phyloP scores from a whole-genome alignment of 2,797 vertebrate species.

The Darevskia mixta region DNA sequence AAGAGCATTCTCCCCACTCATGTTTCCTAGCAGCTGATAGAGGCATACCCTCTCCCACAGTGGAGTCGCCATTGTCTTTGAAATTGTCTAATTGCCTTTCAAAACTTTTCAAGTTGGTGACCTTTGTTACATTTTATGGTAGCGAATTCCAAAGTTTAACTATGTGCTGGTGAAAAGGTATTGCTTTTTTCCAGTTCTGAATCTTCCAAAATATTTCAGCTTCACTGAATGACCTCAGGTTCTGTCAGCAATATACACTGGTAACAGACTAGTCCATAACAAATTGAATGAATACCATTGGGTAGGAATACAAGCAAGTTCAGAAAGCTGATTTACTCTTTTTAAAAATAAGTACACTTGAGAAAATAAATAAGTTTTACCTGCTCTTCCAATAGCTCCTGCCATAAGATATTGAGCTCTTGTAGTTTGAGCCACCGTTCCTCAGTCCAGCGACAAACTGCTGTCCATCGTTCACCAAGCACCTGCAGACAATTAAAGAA shows the following conservation, averaged over 20 bases:
- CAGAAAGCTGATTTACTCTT: not conserved
- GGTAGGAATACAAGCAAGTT: not conserved
- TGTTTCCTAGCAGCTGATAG: no score
- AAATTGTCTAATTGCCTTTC: no score
- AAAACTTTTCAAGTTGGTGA: no score
- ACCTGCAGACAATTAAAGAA: slow-evolving; percentile 76
- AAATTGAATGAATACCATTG: not conserved
- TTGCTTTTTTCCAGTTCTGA: no score
- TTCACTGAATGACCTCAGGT: no score
- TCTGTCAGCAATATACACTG: not conserved
- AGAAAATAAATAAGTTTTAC: slow-evolving; percentile 70
- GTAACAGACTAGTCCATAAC: not conserved
- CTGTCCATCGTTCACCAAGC: slow-evolving; percentile 96
- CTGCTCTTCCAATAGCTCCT: slow-evolving; percentile 93
- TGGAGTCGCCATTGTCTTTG: no score
- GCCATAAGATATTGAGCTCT: slow-evolving; percentile 90
- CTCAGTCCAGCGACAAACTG: slow-evolving; percentile 97
- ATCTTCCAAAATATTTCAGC: no score
- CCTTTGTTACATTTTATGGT: no score
- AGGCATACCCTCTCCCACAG: no score
- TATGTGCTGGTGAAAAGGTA: no score
- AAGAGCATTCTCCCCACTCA: no score
- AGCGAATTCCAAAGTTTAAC: no score
- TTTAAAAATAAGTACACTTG: not conserved
- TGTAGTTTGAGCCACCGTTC: slow-evolving; percentile 91